A percentile compares a stretch with the other conserved stretches of the same genome.
Conservation (phyloP, 2,797 vertebrate species). For the Cercopithecus neglectus region DNA sequence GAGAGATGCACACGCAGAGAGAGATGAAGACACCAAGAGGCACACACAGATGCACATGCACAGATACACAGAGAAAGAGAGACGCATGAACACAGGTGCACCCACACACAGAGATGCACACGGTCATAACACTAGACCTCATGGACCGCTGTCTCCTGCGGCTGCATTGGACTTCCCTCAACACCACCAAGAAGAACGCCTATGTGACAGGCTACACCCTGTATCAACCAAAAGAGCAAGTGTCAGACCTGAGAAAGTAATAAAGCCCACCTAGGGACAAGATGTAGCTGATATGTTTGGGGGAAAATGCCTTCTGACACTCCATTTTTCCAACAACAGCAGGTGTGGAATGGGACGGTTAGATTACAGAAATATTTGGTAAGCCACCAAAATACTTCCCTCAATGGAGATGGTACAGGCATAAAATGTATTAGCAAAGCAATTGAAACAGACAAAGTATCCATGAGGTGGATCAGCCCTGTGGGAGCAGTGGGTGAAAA, state of each 20-base stretch:
- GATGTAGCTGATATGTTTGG: not conserved
- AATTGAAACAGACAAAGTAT: not conserved
- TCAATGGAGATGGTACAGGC: not conserved
- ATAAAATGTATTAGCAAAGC: not conserved
- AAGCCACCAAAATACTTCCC: not conserved
- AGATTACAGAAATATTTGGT: not conserved
- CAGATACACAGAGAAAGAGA: not conserved
- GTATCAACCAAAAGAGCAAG: not conserved
- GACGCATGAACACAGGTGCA: not conserved
- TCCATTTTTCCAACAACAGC: not conserved
- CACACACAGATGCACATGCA: not conserved
- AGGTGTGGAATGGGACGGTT: not conserved
- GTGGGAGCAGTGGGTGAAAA: not conserved
- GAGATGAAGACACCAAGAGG: not conserved
- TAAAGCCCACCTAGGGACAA: not conserved
- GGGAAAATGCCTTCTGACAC: too few species aligned
- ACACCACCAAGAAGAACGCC: not conserved
- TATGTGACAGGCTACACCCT: not conserved
- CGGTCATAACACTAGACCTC: not conserved
- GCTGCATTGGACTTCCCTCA: not conserved
- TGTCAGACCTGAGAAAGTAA: not conserved
- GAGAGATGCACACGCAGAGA: not conserved
- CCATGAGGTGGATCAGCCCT: not conserved
- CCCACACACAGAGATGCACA: not conserved
- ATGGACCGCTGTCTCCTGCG: rapidly evolving